phyloP scores from a whole-genome alignment of 1,140 invertebrate species.

The Steinernema feltiae region DNA sequence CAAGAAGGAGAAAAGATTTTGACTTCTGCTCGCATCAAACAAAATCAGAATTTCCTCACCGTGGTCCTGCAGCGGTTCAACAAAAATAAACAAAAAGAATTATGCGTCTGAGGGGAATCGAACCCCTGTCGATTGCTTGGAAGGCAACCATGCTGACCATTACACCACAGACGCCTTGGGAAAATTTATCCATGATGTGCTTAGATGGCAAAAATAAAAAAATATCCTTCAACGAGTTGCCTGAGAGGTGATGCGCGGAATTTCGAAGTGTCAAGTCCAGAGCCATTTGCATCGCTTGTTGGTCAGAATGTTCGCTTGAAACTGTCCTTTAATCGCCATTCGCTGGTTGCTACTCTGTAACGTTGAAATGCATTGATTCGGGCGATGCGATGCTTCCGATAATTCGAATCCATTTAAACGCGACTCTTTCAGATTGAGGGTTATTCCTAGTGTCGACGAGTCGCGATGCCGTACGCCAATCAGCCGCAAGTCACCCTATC shows the following conservation, averaged over 20 bases:
- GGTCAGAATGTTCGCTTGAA: too few relatives aligned
- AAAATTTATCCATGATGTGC: neutral
- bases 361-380: too few relatives aligned
- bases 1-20: neutral
- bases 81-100: neutral
- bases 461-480: slow-evolving; percentile 89
- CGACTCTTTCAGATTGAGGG: neutral
- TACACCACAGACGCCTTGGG: neutral
- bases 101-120: neutral
- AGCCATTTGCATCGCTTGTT: too few relatives aligned
- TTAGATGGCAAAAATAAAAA: neutral
- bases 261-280: neutral
- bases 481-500: slow-evolving; percentile 87
- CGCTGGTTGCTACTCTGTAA: neutral
- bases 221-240: neutral
- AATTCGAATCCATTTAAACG: too few relatives aligned
- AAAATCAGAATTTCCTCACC: too few relatives aligned
- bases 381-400: too few relatives aligned
- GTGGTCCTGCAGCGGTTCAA: neutral
- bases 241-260: neutral
- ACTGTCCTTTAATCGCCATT: too few relatives aligned
- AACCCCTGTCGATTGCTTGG: neutral
- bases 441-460: neutral
- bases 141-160: neutral
- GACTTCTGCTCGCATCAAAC: neutral